Evolutionary conservation across 2,113 vertebrate species (phyloP).

Genomic region (Tylochromis polylepis): DNA sequence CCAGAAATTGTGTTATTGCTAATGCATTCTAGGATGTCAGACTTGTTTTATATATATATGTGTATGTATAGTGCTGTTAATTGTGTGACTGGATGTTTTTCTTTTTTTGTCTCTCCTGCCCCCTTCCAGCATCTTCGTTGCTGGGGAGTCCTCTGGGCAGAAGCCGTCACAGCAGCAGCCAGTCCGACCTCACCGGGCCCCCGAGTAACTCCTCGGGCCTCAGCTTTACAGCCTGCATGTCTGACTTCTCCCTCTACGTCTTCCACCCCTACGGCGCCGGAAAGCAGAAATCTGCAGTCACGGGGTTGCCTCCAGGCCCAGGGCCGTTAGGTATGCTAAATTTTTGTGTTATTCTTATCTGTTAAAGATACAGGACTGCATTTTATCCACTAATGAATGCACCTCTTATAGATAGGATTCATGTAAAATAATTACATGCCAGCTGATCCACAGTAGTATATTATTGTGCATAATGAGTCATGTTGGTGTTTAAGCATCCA

Average conservation of each 20-base stretch:
- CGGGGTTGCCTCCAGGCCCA: constrained; percentile 83
- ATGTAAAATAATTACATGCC: neutral
- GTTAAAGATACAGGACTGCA: neutral
- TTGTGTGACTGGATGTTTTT: neutral
- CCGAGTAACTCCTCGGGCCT: constrained; percentile 91
- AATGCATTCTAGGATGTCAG: neutral
- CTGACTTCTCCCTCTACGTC: constrained; percentile 95
- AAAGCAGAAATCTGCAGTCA: constrained; percentile 90
- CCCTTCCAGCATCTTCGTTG: constrained; percentile 76
- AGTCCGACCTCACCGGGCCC: constrained; percentile 86
- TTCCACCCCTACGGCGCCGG: constrained; percentile 97
- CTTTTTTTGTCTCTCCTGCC: neutral
- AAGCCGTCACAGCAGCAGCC: constrained; percentile 93
- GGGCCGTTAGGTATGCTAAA: constrained; percentile 81
- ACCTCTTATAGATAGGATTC: neutral
- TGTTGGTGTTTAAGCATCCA: neutral
- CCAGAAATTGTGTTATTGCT: neutral
- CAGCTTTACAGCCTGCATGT: constrained; percentile 99
- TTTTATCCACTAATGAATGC: neutral
- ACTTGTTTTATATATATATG: neutral
- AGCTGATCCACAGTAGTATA: neutral
- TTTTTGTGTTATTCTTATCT: neutral
- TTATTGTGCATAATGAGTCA: neutral
- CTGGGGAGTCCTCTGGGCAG: constrained; percentile 89
- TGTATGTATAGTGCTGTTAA: neutral